Evolutionary conservation across 35 echinoderm and acorn worm genomes (phyloP).

Genomic region (Chiridota heheva): DNA sequence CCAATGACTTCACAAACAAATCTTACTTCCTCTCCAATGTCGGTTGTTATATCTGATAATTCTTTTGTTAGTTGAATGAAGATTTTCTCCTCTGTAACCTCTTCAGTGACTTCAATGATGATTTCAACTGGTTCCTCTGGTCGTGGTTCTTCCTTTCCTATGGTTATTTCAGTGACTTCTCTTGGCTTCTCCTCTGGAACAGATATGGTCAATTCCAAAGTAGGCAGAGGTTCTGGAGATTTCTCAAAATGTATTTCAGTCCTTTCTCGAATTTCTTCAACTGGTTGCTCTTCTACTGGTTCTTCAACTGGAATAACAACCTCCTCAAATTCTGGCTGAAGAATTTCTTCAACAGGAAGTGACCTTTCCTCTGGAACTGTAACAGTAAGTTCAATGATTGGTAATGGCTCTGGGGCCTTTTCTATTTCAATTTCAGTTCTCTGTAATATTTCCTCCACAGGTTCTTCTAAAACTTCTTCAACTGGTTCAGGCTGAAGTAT

Average conservation of each 20-base stretch:
- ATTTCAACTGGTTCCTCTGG: conserved; percentile 38
- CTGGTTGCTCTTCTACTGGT: background rate
- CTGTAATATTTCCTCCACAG: conserved; percentile 24
- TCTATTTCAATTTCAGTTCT: conserved; percentile 62
- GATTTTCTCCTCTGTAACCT: conserved; percentile 32
- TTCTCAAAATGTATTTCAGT: conserved; percentile 13
- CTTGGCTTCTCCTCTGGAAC: conserved; percentile 5
- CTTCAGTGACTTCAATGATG: conserved; percentile 36
- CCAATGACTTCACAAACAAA: conserved; percentile 61
- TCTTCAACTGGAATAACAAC: conserved; percentile 51
- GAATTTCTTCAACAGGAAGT: background rate
- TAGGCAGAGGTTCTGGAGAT: conserved; percentile 7
- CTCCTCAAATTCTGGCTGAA: conserved; percentile 65
- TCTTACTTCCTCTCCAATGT: conserved; percentile 54
- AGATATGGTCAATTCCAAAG: background rate
- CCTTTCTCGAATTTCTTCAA: background rate
- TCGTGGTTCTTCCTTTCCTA: conserved; percentile 12
- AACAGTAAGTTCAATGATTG: conserved; percentile 47
- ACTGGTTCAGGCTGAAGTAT: conserved; percentile 19
- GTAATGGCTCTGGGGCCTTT: conserved; percentile 41
- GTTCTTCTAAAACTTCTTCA: conserved; percentile 38
- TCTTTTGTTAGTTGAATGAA: conserved; percentile 41
- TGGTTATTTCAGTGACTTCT: conserved; percentile 14
- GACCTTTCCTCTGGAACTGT: conserved; percentile 49
- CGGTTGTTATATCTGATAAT: conserved; percentile 32